A percentile compares a stretch with the other conserved stretches of the same genome.
Conservation (phyloP, 2,113 vertebrate genomes). For the Hystrix cristata region DNA sequence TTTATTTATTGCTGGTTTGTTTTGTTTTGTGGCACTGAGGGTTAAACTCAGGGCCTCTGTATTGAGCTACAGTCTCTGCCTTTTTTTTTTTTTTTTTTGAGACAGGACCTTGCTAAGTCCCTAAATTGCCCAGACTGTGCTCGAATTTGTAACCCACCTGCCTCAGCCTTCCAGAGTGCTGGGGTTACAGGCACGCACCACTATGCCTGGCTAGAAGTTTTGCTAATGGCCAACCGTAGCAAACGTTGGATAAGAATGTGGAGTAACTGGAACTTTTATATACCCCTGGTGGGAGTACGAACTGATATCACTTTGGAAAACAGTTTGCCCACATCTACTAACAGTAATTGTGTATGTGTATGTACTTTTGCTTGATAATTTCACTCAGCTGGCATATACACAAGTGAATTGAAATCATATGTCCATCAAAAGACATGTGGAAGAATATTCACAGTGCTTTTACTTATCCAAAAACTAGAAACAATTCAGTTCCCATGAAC, state of each 20-base stretch:
- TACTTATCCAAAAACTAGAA: slow-evolving; percentile 40
- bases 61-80: neutral
- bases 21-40: neutral
- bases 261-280: neutral
- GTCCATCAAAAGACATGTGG: neutral
- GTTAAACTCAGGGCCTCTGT: neutral
- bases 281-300: neutral
- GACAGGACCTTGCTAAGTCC: neutral
- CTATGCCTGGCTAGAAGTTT: neutral
- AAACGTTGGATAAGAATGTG: neutral
- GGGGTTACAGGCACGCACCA: neutral
- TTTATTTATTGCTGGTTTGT: neutral
- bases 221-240: neutral
- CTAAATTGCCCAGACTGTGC: neutral
- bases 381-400: neutral
- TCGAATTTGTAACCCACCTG: neutral
- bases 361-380: neutral
- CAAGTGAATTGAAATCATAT: slow-evolving; percentile 24
- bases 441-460: neutral
- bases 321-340: neutral
- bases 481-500: slow-evolving; percentile 24
- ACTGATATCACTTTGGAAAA: neutral
- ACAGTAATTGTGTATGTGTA: neutral
- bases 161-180: neutral
- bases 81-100: neutral